A percentile compares a stretch with the other conserved stretches of the same genome.
Evolutionary conservation across 2,888 invertebrate genomes (phyloP).

Genomic region (Escarpia spicata): DNA sequence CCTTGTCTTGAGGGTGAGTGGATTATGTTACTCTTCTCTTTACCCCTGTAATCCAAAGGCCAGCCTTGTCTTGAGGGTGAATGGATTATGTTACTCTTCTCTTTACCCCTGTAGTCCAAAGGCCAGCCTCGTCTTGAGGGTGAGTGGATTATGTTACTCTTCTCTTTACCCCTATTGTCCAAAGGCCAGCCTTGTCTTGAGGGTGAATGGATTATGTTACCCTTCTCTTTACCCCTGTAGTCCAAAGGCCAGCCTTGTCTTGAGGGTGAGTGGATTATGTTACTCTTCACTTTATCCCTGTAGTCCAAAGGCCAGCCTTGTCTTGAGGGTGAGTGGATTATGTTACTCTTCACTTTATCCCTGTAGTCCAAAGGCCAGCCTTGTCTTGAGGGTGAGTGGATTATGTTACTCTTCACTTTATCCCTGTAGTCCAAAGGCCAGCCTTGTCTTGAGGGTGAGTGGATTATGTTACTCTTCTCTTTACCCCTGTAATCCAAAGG

Average conservation of each 20-base stretch:
- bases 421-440: too few species aligned
- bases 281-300: too few species aligned
- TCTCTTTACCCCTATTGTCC: too few species aligned
- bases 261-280: neutral
- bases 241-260: neutral
- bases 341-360: too few species aligned
- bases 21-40: too few species aligned
- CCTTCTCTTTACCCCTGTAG: too few species aligned
- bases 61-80: neutral
- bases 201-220: neutral
- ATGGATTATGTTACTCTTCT: neutral
- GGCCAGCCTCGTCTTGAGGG: neutral
- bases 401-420: too few species aligned
- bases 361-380: neutral
- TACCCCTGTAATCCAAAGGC: too few species aligned
- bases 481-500: too few species aligned
- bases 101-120: too few species aligned
- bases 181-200: neutral
- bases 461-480: too few species aligned
- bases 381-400: neutral
- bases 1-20: neutral
- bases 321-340: neutral
- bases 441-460: neutral
- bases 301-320: neutral
- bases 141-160: neutral